Conservation (phyloP, 2,113 vertebrate genomes). For the Myrmecobius fasciatus region DNA sequence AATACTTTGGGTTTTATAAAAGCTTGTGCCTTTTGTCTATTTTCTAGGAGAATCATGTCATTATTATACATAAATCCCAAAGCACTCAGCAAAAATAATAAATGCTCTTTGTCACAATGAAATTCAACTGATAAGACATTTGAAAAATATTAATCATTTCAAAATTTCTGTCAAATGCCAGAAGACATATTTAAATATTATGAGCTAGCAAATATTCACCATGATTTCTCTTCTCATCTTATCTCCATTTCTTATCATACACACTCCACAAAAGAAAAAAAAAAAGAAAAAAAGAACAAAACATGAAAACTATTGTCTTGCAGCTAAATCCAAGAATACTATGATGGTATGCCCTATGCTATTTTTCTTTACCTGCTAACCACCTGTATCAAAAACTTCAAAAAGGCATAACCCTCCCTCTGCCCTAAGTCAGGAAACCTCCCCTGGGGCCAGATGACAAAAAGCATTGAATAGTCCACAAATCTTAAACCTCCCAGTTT, state of each 20-base stretch:
- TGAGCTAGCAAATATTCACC: background rate
- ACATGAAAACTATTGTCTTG: conserved; percentile 37
- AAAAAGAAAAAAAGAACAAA: background rate
- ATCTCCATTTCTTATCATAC: background rate
- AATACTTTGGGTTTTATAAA: background rate
- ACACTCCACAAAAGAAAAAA: background rate
- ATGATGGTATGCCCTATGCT: conserved; percentile 64
- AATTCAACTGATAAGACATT: conserved; percentile 30
- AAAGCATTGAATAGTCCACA: conserved; percentile 60
- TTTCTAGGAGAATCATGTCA: background rate
- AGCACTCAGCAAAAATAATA: background rate
- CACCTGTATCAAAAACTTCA: conserved; percentile 60
- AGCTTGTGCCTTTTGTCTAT: background rate
- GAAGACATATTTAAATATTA: background rate
- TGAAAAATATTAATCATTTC: background rate
- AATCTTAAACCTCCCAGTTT: conserved; percentile 67
- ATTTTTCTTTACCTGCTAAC: conserved; percentile 66
- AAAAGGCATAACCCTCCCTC: background rate
- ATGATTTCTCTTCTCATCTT: background rate
- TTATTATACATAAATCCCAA: background rate
- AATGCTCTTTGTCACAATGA: conserved; percentile 11
- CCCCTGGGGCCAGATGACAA: conserved; percentile 74
- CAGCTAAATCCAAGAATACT: conserved; percentile 42
- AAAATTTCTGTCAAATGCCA: conserved; percentile 18
- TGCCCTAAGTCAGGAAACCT: conserved; percentile 46